A percentile compares a stretch with the other conserved stretches of the same genome.
These are phyloP conservation scores for Grammomys dolichurus DNA, from an alignment of 2,113 vertebrate species.

Conservation along the genomic window DNA sequence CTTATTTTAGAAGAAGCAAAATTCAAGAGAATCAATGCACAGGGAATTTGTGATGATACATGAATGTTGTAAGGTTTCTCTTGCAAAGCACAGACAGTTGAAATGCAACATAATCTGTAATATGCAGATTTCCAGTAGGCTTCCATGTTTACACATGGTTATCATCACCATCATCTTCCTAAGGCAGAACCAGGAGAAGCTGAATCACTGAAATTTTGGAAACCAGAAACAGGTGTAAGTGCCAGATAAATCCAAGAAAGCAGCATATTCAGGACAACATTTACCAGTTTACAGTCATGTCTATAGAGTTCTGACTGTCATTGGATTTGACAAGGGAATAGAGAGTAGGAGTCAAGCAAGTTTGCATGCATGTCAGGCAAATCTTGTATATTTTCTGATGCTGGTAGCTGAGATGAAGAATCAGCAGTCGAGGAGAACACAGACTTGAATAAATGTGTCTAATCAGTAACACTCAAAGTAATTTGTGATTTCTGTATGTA, in stretches of 20 bases:
- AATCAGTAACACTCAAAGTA: neutral
- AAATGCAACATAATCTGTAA: neutral
- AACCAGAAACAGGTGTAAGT: neutral
- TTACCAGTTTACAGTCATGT: neutral
- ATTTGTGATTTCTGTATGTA: neutral
- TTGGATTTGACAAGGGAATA: neutral
- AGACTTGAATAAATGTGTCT: neutral
- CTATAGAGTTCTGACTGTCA: neutral
- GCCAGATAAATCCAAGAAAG: neutral
- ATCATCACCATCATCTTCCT: neutral
- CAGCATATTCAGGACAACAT: neutral
- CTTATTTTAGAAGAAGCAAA: neutral
- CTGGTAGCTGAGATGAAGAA: neutral
- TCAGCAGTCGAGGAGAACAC: neutral
- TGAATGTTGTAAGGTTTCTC: neutral
- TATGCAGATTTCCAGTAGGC: neutral
- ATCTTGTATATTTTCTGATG: neutral
- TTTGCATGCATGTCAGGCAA: neutral
- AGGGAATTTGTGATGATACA: neutral
- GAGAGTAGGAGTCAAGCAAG: neutral
- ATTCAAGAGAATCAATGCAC: neutral
- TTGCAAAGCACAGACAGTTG: neutral
- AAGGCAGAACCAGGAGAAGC: neutral
- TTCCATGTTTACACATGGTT: too few relatives aligned
- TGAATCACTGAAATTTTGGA: neutral